Conservation (phyloP, 1,140 invertebrate genomes). For the Eciton burchellii region DNA sequence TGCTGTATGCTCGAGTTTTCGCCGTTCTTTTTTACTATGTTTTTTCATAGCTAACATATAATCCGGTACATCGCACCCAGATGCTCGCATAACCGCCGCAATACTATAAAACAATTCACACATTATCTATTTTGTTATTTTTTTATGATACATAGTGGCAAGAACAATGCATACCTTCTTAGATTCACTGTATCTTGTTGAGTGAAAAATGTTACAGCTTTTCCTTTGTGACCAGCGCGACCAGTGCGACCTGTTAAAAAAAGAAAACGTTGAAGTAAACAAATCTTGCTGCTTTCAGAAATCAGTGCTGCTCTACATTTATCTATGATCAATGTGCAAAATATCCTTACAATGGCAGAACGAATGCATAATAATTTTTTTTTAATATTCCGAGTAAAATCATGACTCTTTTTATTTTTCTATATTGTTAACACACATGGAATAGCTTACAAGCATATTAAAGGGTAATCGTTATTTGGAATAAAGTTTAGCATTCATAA, state of each 20-base stretch:
- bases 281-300: no score
- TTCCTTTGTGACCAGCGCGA: constrained; percentile 94
- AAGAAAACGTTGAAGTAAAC: constrained; percentile 6
- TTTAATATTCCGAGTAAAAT: background rate
- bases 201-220: constrained; percentile 98
- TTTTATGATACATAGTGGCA: background rate
- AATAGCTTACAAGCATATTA: background rate
- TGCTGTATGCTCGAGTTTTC: constrained; percentile 87
- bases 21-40: constrained; percentile 88
- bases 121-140: constrained; percentile 15
- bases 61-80: constrained; percentile 95
- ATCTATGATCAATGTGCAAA: background rate
- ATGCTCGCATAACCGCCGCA: constrained; percentile 93
- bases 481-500: background rate
- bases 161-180: constrained; percentile 88
- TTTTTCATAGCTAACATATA: constrained; percentile 95
- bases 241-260: constrained; percentile 92
- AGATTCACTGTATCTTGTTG: constrained; percentile 93
- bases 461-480: background rate
- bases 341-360: background rate
- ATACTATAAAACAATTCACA: constrained; percentile 88
- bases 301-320: background rate
- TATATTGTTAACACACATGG: background rate
- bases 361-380: background rate
- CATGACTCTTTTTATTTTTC: background rate